Conservation (phyloP, 1,140 invertebrate genomes). For the Sminthurinus signatus region DNA sequence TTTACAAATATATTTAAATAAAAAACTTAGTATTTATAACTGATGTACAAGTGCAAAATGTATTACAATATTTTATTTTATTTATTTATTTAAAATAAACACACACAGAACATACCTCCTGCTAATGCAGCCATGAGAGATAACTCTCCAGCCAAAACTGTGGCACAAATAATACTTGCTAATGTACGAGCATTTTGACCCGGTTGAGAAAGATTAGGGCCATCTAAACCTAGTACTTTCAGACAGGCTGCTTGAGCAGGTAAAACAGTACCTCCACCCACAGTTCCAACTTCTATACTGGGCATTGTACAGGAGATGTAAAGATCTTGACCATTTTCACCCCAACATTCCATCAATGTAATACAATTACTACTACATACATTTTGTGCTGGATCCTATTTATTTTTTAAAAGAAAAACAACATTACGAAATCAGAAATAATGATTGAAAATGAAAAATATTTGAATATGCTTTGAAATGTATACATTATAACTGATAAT, state of each 20-base stretch:
- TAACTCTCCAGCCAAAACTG: conserved; percentile 94
- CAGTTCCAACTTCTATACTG: conserved; percentile 92
- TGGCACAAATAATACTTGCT: conserved; percentile 86
- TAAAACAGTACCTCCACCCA: conserved; percentile 93
- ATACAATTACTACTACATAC: conserved; percentile 95
- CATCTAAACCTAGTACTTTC: conserved; percentile 79
- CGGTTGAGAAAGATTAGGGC: conserved; percentile 48
- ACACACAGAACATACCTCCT: no score
- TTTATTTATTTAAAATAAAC: no score
- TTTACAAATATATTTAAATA: no score
- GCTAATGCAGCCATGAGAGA: conserved; percentile 91
- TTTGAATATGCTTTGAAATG: not conserved
- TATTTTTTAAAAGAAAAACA: not conserved
- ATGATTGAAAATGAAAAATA: not conserved
- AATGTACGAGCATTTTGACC: conserved; percentile 85
- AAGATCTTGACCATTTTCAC: conserved; percentile 71
- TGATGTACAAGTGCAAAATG: no score
- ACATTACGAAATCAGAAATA: not conserved
- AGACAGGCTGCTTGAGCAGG: conserved; percentile 88
- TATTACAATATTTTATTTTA: no score
- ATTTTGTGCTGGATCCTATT: conserved; percentile 91
- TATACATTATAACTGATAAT: not conserved
- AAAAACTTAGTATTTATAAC: no score
- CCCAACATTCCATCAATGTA: conserved; percentile 84
- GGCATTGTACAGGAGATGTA: conserved; percentile 98